A percentile compares a stretch with the other conserved stretches of the same genome.
Evolutionary conservation across 2,888 invertebrate genomes (phyloP).

Genomic region (Hypomecis atomaria): DNA sequence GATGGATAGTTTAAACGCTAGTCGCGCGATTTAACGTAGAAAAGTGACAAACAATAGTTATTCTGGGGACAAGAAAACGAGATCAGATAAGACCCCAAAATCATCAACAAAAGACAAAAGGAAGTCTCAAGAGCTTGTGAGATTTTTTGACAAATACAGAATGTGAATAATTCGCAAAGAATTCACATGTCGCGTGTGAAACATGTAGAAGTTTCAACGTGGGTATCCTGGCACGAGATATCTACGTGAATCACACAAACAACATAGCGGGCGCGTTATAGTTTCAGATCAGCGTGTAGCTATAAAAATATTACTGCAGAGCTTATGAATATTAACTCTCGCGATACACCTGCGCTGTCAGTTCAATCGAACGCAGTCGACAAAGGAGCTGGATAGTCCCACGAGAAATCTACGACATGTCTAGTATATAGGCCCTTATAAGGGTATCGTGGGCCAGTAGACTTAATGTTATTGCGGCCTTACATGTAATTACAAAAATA

Average conservation of each 20-base stretch:
- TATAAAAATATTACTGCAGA: slow-evolving; percentile 37
- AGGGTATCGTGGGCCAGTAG: slow-evolving; percentile 60
- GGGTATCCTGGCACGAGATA: slow-evolving; percentile 65
- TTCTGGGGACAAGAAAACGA: slow-evolving; percentile 24
- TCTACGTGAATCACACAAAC: slow-evolving; percentile 58
- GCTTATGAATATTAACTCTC: slow-evolving; percentile 42
- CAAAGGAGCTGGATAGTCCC: slow-evolving; percentile 59
- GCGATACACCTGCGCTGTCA: slow-evolving; percentile 46
- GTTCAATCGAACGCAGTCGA: slow-evolving; percentile 39
- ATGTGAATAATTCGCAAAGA: slow-evolving; percentile 57
- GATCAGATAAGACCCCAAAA: slow-evolving; percentile 25
- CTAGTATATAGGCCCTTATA: slow-evolving; percentile 61
- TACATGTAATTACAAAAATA: slow-evolving; percentile 48
- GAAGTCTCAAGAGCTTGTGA: slow-evolving; percentile 27
- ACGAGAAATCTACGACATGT: slow-evolving; percentile 61
- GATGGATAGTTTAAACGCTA: slow-evolving; percentile 40
- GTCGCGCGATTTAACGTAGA: slow-evolving; percentile 42
- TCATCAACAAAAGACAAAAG: slow-evolving; percentile 28
- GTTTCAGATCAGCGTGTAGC: slow-evolving; percentile 37
- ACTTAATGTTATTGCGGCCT: slow-evolving; percentile 54
- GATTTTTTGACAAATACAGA: slow-evolving; percentile 44
- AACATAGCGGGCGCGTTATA: slow-evolving; percentile 42
- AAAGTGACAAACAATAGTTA: slow-evolving; percentile 44
- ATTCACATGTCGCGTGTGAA: slow-evolving; percentile 54
- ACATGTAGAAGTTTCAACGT: slow-evolving; percentile 55